These are phyloP conservation scores for Silurus aristotelis DNA, from an alignment of 2,797 vertebrate genomes.

Conservation along the genomic window DNA sequence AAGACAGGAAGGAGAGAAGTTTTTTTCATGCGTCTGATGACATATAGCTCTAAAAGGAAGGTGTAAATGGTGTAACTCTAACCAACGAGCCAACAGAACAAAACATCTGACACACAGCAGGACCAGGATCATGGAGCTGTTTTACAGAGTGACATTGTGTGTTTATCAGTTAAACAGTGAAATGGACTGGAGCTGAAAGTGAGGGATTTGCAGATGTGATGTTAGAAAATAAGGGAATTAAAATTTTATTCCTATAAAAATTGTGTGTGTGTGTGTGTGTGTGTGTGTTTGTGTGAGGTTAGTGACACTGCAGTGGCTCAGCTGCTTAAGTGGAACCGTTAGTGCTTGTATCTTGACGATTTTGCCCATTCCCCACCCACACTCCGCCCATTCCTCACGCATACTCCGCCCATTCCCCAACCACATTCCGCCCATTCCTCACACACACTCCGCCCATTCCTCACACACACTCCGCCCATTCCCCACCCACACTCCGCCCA, in stretches of 20 bases:
- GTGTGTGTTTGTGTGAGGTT: too few relatives aligned
- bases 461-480: neutral
- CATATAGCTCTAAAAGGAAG: neutral
- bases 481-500: neutral
- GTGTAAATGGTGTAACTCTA: neutral
- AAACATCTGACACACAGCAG: neutral
- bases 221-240: neutral
- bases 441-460: neutral
- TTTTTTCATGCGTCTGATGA: neutral
- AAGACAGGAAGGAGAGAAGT: neutral
- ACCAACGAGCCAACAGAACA: neutral
- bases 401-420: too few relatives aligned
- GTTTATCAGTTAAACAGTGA: slow-evolving; percentile 26
- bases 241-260: too few relatives aligned
- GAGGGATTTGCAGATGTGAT: slow-evolving; percentile 21
- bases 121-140: neutral
- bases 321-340: too few relatives aligned
- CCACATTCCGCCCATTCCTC: neutral
- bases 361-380: neutral
- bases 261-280: too few relatives aligned
- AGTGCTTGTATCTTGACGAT: neutral
- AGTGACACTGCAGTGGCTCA: too few relatives aligned
- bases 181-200: neutral
- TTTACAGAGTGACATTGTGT: neutral
- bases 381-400: neutral